Base-by-base conservation (phyloP, 2,113 vertebrate species). In the Jacana jacana region DNA sequence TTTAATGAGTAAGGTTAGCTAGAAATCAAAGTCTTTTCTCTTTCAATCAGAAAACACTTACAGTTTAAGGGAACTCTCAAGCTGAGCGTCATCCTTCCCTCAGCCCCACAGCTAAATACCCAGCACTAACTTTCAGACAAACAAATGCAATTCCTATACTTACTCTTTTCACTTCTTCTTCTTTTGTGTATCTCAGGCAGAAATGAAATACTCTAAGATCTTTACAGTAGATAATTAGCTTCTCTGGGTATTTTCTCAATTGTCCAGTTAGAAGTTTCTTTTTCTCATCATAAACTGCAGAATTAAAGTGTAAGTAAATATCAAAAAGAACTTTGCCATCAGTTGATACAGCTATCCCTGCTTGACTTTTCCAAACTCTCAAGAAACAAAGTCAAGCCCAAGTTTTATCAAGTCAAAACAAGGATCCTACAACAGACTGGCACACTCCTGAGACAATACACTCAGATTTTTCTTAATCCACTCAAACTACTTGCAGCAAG, bases 131-230 rank as follows among this genome's bases (percentile, higher is more conserved):
- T 76, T 71, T 57, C 77, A 28, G 49, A 91, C 92, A 95, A 61
- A 81, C 70, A 87, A 91, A 81, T 83, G 9, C 90, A 66, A 54
- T 78, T 49, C 79, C 71, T 95, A 94, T 57, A 96, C 91, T 94
- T 98, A 99, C 99, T 98, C 98, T 98, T 98, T 98, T 99, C 80
- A 99, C 98, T 96, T 99, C 98, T 95, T 99, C 98, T 96, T 99
- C 98, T 94, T 99, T 99, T 63, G 98, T 98, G 93, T 98, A 99
- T 90, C 98, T 98, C 95, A 99, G 94, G 64, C 98, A 98, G 94
- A 99, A 99, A 75, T 98, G 97, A 97, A 99, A 99, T 39, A 99
- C 98, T 48, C 98, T 98, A 66, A 99, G 98, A 85, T 99, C 98
- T 98, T 98, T 99, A 92, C 98, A 99, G 91, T 99, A 98, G 91